Evolutionary conservation across 2,797 vertebrate species (phyloP).

Genomic region (Ambastaia sidthimunki): DNA sequence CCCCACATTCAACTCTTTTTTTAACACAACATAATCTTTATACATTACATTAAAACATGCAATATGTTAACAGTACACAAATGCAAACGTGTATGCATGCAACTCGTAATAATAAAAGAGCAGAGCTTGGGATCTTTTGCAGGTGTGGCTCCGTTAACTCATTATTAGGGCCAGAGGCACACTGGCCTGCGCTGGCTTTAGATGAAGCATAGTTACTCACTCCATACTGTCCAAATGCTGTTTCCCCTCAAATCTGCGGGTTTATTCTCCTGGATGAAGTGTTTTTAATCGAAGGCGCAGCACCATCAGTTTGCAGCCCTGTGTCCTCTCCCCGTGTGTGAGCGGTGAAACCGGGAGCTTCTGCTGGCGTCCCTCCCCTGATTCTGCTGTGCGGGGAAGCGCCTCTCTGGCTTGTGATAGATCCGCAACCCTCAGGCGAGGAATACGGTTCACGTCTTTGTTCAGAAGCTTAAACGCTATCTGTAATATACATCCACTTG

Average conservation of each 20-base stretch:
- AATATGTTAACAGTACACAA: too few relatives aligned
- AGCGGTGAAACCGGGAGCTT: conserved; percentile 29
- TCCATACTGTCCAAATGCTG: conserved; percentile 39
- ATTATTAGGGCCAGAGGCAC: conserved; percentile 5
- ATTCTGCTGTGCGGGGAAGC: conserved; percentile 37
- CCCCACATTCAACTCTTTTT: neutral
- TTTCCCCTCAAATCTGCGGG: conserved; percentile 5
- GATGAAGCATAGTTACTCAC: conserved; percentile 50
- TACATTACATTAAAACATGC: too few relatives aligned
- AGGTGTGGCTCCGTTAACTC: conserved; percentile 58
- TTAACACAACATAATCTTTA: neutral
- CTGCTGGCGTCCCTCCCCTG: conserved; percentile 45
- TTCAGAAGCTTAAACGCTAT: neutral
- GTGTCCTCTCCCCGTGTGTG: conserved; percentile 40
- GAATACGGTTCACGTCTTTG: neutral
- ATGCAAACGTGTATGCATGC: neutral
- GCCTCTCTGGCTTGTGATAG: neutral
- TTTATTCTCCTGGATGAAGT: neutral
- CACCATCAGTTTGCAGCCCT: conserved; percentile 43
- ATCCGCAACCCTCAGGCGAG: neutral
- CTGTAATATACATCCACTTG: neutral
- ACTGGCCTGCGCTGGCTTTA: conserved; percentile 28
- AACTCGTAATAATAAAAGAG: conserved; percentile 7
- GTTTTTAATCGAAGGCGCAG: conserved; percentile 40
- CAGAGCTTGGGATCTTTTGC: conserved; percentile 48